Base-by-base conservation (phyloP, 1,140 invertebrate species). In the Psilanteris sp. region DNA sequence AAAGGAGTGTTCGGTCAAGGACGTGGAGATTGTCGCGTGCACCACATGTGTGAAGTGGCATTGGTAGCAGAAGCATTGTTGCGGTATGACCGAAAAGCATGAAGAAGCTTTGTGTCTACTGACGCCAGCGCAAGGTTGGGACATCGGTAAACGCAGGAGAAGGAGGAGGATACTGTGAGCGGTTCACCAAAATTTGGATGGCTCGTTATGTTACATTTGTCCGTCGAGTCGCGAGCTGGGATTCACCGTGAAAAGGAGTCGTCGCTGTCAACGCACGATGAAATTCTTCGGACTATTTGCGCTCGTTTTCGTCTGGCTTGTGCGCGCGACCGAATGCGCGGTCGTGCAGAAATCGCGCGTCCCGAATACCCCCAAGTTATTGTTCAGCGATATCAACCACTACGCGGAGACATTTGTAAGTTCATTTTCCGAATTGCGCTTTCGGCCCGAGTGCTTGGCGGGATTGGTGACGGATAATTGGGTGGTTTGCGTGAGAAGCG, bases 131-230 rank as follows among this genome's bases (percentile, higher is more conserved):
- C 66, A 61, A 70, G 66, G 66, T 61, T 46, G 54, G 10, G 13
- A 68, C 9, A 57, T 31, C 41, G 59, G 54, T 26, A 59, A 54
- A 44, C 44, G 29, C 15, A 39, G 61, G 61, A 54, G 59, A 16
- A 64, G 61, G 62, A 67, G 62, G 29, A 70, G 64, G 64, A 68
- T 18, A 59, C 44, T 31, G 66, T 61, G 66, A 61, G 36, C 34
- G 66, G 66, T 70, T 52, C 44, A 61, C 46, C 44, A 52, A 70
- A 61, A 20, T 70, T 70, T 54, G 44, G 54, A 52, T 70, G 44
- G 32, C 46, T 44, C 66, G 66, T 57, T 70, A 52, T 61, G 67
- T 34, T 71, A 72, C 18, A 62, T 62, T 62, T 62, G 55, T 41
- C 48, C 20, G 48, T 1, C 46, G 57, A 62, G 32, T 39, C 29